Base-by-base conservation (phyloP, 2,113 vertebrate genomes). In the Hemiscyllium ocellatum region DNA sequence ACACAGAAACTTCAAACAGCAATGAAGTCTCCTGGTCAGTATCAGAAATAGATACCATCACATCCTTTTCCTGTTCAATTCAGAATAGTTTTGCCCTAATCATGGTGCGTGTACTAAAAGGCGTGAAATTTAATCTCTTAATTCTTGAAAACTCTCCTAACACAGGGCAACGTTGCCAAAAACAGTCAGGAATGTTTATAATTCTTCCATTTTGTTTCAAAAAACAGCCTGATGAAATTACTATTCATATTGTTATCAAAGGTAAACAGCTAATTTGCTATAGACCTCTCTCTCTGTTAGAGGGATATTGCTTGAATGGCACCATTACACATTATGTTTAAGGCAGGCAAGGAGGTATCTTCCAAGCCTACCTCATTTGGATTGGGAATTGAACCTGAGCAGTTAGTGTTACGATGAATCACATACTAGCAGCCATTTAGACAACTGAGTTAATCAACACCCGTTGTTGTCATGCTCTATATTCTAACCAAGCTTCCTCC, bases 1-100 rank as follows among this genome's bases (percentile, higher is more conserved):
- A 96, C 99, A 50, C 96, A 98, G 94, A 96, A 97, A 0, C 96
- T 99, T 96, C 97, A 96, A 85, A 50, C 96, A 1, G 98, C 98
- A 15, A 97, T 98, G 6, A 96, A 96, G 29, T 96, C 96, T 66
- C 95, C 97, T 96, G 99, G 99, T 99, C 96, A 96, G 97, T 97
- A 94, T 3, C 65, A 72, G 68, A 76, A 76, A 29, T 95, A 29
- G 94, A 52, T 33, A 52, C 24, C 24, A 1, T 70, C n/a, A 15
- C 19, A 69, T 24, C 19, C 37, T 52, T 52, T 7, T 95, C 24
- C 33, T 95, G 47, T 52, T 37, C 37, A 70, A 70, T 22, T 70
- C 42, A 50, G 33, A 50, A 47, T 24, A 4, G 37, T 47, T 33
- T 72, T 2, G 24, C 69, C 52, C 3, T 70, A 95, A 7, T 72